Evolutionary conservation across 2,113 vertebrate species (phyloP), one percentile per base, ranked within the genome.

Genomic region (Colossoma macropomum): DNA sequence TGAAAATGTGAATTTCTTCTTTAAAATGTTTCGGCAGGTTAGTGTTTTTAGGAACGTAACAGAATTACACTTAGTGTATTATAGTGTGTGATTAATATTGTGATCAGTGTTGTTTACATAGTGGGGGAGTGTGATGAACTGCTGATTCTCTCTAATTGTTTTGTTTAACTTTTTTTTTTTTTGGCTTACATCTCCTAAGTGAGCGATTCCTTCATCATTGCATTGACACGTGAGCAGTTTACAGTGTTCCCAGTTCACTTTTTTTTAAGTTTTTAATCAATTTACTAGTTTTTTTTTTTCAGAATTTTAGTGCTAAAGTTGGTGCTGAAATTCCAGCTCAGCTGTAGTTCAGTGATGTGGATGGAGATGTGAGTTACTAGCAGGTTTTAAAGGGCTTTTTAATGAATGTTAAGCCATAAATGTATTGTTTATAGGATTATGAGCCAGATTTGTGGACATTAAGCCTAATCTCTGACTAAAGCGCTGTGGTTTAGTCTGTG

Each of bases 21-120:
- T 32, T n/a, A 0, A n/a, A 52, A n/a, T 19, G n/a, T 23, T 59
- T 23, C 17, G 19, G 0, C 56, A 59, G 7, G 4, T 32, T 32
- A 30, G 12, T 17, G 28, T 66, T 17, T 38, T 27, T n/a, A 21
- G 28, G 11, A 0, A 4, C 0, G 12, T 38, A 68, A 32, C 17
- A 34, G 65, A 32, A 34, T 32, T 19, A 30, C 15, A 27, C 1
- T 9, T 45, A 5, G 11, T 65, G 17, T 52, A 15, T n/a, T 59
- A n/a, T 23, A 59, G 2, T 9, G 16, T 66, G 28, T 66, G 27
- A 6, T 30, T 4, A 34, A 34, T 15, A 68, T 68, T 28, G 65
- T 68, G 28, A 32, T 68, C 32, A 38, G 66, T 34, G 15, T 70
- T 70, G 15, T 70, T 70, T 70, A 70, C 34, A 41, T 70, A n/a